Evolutionary conservation across 1,140 invertebrate genomes (phyloP), one percentile per base, ranked within the genome.

Genomic region (Zaprionus camerounensis): DNA sequence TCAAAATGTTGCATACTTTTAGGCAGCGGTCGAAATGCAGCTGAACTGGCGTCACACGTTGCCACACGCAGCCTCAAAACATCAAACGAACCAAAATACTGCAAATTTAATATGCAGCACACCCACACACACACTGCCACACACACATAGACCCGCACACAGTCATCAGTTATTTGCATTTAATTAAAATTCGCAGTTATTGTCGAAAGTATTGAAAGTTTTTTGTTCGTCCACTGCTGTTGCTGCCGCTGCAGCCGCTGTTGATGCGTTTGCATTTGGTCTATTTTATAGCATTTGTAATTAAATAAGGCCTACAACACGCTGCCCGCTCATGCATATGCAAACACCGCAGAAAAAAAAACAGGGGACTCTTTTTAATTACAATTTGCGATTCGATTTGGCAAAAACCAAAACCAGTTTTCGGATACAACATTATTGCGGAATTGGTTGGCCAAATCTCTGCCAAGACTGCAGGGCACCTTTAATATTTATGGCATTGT

Each of bases 101-200:
- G 66, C 71, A 79, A 84, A 90, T 90, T 88, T 88, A 88, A 90
- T 88, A 88, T 90, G 85, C 78, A 76, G 81, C 73, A 17, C n/a
- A 44, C 5, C 15, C 74, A 70, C 71, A 38, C 44, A 82, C 64
- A 17, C n/a, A 44, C 5, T 5, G 71, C 67, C 71, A 38, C 44
- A 82, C 64, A 31, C 38, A 36, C 17, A 66, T 44, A 69, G 59
- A 74, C 72, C 68, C 55, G n/a, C 46, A 49, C 49, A 68, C 67
- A 76, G 67, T 72, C 57, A 49, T 22, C 71, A 66, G 78, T 71
- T 78, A 88, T 84, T 80, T 88, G 84, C 87, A 88, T 87, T 87
- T 87, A 87, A 87, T 87, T 87, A 87, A 87, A 87, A 79, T 81
- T 84, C 78, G 59, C 81, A 87, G 81, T 84, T 87, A 87, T 88